Evolutionary conservation across 2,888 invertebrate species (phyloP).

Genomic region (Steinernema scapterisci): DNA sequence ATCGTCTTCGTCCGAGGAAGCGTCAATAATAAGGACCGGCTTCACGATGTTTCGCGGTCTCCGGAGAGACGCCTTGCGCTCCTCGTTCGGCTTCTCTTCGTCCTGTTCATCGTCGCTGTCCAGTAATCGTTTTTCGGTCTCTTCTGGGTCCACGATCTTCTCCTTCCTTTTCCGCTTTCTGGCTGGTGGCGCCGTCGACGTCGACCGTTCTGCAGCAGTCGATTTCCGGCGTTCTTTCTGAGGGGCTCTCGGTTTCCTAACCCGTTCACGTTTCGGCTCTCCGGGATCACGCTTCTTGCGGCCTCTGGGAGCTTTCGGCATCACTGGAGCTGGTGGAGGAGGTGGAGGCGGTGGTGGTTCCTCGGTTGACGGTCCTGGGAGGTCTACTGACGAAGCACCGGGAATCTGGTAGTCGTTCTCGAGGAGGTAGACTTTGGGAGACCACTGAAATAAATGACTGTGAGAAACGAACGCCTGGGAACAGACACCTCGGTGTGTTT

Average conservation of each 20-base stretch:
- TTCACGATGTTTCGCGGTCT: neutral
- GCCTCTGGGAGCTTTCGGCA: no score
- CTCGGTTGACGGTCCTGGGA: neutral
- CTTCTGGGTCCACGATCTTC: neutral
- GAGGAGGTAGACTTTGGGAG: constrained; percentile 41
- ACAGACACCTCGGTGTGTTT: no score
- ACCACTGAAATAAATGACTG: constrained; percentile 38
- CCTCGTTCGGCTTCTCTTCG: no score
- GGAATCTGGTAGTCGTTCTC: constrained; percentile 25
- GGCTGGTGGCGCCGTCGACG: neutral
- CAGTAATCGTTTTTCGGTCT: neutral
- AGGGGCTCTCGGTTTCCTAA: neutral
- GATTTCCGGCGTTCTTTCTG: neutral
- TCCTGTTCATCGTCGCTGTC: no score
- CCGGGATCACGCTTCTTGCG: neutral
- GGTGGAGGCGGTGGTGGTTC: neutral
- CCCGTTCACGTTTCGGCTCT: neutral
- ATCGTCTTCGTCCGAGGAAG: neutral
- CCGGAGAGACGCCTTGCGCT: neutral
- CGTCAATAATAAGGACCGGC: neutral
- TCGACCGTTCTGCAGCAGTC: neutral
- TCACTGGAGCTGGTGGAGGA: no score
- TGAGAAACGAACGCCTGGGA: neutral
- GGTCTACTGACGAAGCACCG: neutral
- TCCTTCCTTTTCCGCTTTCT: neutral